Evolutionary conservation across 2,797 vertebrate species (phyloP).

Genomic region (Eulemur rubriventer): DNA sequence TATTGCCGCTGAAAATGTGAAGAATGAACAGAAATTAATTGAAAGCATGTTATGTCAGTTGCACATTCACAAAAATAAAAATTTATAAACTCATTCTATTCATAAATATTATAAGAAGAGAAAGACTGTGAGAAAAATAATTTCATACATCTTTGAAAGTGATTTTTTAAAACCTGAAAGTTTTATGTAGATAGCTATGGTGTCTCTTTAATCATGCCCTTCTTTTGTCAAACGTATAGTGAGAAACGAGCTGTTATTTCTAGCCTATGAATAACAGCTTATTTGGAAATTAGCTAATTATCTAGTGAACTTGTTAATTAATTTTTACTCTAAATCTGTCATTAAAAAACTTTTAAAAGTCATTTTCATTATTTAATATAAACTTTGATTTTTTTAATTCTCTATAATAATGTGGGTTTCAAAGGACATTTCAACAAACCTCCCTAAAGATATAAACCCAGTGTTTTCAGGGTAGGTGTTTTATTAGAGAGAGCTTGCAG

Average conservation of each 20-base stretch:
- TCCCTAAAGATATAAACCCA: not conserved
- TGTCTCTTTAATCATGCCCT: not conserved
- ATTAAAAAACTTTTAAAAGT: not conserved
- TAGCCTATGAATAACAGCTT: not conserved
- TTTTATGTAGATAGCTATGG: not conserved
- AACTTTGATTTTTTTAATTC: not conserved
- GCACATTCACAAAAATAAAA: not conserved
- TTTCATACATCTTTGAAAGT: not conserved
- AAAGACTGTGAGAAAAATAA: not conserved
- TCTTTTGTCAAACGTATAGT: not conserved
- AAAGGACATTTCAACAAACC: not conserved
- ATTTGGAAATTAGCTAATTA: conserved; percentile 23
- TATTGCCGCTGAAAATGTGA: not conserved
- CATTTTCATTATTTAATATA: not conserved
- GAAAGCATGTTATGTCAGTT: not conserved
- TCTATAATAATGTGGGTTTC: not conserved
- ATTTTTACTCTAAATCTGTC: not conserved
- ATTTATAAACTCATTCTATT: not conserved
- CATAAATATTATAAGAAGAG: not conserved
- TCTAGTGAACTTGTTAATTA: not conserved
- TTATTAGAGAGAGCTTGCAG: not conserved
- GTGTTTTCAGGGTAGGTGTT: not conserved
- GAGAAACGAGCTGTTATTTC: conserved; percentile 1
- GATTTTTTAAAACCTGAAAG: not conserved
- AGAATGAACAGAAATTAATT: not conserved